Percentiles rank a stretch among this genome's conserved stretches.
Evolutionary conservation across 1,140 invertebrate species (phyloP).

Genomic region (Cyrtorhinus lividipennis): DNA sequence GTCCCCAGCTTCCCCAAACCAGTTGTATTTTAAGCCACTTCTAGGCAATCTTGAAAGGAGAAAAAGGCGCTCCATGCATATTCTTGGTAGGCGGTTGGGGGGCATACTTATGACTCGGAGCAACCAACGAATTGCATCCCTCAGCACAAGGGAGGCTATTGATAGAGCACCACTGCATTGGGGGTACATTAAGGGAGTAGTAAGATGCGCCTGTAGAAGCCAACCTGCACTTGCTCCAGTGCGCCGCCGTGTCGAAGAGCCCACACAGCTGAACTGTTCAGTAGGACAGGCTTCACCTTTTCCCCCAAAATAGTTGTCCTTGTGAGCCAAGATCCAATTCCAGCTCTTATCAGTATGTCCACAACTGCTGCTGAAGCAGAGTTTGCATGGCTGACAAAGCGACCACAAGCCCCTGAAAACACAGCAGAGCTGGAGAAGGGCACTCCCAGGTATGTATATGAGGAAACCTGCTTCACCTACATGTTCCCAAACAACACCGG

Average conservation of each 20-base stretch:
- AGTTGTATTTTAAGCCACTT: no score
- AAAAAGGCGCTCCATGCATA: no score
- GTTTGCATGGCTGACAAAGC: background rate
- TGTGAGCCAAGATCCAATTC: background rate
- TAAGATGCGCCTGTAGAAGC: constrained; percentile 2
- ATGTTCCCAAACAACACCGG: background rate
- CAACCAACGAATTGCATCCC: background rate
- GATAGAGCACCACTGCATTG: background rate
- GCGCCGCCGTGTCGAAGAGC: background rate
- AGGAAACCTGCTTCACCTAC: background rate
- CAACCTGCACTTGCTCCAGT: background rate
- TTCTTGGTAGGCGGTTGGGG: background rate
- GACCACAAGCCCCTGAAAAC: background rate
- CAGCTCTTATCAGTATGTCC: background rate
- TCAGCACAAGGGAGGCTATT: background rate
- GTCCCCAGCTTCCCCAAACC: no score
- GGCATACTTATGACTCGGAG: background rate
- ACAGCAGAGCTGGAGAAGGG: background rate
- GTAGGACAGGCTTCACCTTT: background rate
- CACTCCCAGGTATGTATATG: constrained; percentile 7
- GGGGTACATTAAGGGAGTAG: background rate
- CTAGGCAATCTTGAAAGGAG: no score
- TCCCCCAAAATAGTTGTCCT: background rate
- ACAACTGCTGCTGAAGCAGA: background rate
- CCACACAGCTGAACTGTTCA: background rate